Evolutionary conservation across 2,888 invertebrate species (phyloP), one percentile per base, ranked within the genome.

Genomic region (Ashinkailepas kermadecensis): DNA sequence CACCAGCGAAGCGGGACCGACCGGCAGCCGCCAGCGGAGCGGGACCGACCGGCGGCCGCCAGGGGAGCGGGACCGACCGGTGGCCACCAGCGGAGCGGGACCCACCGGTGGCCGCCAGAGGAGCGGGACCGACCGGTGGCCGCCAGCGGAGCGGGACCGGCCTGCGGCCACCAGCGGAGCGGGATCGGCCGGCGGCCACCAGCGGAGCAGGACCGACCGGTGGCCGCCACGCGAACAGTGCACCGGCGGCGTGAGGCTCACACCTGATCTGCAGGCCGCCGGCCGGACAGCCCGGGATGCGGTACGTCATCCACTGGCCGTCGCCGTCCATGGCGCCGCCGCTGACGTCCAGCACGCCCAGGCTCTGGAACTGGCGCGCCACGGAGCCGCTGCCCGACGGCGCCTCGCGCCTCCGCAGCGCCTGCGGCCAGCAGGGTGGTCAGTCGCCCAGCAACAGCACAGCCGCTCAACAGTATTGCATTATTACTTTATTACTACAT

Each of bases 331-430:
- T 3, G 54, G 54, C 74, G 39, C 15, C 70, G 74, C 54, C 15
- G 56, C 74, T 54, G 2, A 74, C 74, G 56, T 74, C 74, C 21
- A 74, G 15, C 39, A 74, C 74, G 74, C 74, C 74, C 21, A 74
- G 74, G 21, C 74, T 74, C 74, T 74, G 74, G 74, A 74, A 74
- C 74, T 56, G 74, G 56, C 74, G 74, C 21, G 56, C 74, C 74
- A 74, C 74, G 9, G 74, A 74, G 74, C 74, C 18, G 74, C 74
- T 56, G 74, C 74, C 74, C 9, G 56, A 21, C 9, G 74, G 74
- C 54, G 74, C 74, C 74, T 74, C 74, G 2, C 74, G 74, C 56
- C 39, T 15, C 56, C 74, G 74, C 74, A 74, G 74, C 56, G 74
- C 74, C 74, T 74, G 74, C 13, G 39, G 65, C 39, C 59, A 59